Conservation (phyloP, 2,888 invertebrate species). For the Stramonita haemastoma region DNA sequence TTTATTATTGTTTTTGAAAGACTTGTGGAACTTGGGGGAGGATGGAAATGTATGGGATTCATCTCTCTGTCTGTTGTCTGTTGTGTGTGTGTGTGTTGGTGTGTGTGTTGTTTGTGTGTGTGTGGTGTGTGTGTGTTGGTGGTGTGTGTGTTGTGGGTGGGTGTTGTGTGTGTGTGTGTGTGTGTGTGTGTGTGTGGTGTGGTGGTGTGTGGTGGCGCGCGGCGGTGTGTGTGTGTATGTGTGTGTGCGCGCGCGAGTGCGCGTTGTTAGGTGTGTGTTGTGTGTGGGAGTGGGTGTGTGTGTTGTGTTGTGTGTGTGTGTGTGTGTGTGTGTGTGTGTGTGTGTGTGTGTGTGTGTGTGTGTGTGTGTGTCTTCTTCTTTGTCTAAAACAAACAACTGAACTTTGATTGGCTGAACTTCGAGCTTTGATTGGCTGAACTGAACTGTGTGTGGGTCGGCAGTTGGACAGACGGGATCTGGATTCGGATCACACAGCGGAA, state of each 20-base stretch:
- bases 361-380: too few species aligned
- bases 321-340: not conserved
- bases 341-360: not conserved
- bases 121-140: not conserved
- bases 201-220: not conserved
- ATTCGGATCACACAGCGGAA: slow-evolving; percentile 34
- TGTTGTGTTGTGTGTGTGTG: not conserved
- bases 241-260: not conserved
- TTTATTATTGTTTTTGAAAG: too few species aligned
- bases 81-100: too few species aligned
- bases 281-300: not conserved
- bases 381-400: too few species aligned
- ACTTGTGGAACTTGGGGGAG: too few species aligned
- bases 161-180: not conserved
- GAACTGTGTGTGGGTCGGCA: not conserved
- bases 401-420: too few species aligned
- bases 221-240: not conserved
- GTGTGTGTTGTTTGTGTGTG: not conserved
- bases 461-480: slow-evolving; percentile 40
- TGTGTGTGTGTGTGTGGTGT: not conserved
- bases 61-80: too few species aligned
- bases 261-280: not conserved
- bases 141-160: not conserved
- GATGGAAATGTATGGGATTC: too few species aligned
- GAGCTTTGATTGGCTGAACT: not conserved